phyloP scores from a whole-genome alignment of 2,113 vertebrate genomes.

The Sminthopsis crassicaudata region DNA sequence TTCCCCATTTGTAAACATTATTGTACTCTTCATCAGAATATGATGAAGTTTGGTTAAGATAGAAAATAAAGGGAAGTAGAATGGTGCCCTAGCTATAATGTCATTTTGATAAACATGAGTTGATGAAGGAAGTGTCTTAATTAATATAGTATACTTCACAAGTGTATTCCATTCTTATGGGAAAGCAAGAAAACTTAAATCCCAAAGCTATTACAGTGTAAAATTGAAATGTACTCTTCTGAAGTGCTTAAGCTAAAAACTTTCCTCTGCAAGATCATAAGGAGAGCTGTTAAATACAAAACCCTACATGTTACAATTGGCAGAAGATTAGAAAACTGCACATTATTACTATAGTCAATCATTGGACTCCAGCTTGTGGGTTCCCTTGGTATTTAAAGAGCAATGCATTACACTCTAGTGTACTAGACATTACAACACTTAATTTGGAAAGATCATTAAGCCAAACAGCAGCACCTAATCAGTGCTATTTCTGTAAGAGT shows the following conservation, averaged over 20 bases:
- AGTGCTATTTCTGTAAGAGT: conserved; percentile 25
- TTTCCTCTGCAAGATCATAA: conserved; percentile 47
- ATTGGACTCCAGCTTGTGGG: conserved; percentile 36
- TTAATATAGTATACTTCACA: neutral
- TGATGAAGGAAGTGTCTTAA: conserved; percentile 26
- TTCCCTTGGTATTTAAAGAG: conserved; percentile 40
- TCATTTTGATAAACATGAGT: conserved; percentile 4
- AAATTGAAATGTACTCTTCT: conserved; percentile 31
- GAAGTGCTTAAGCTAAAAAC: conserved; percentile 38
- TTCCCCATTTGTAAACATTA: neutral
- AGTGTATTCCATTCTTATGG: neutral
- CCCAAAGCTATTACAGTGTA: neutral
- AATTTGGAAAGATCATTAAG: conserved; percentile 54
- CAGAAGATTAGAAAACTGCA: conserved; percentile 44
- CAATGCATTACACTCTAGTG: neutral
- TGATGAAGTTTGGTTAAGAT: conserved; percentile 5
- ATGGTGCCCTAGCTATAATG: neutral
- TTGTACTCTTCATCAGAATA: neutral
- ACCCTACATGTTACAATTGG: neutral
- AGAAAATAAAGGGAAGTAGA: neutral
- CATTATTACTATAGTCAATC: conserved; percentile 19
- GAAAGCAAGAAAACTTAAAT: conserved; percentile 15
- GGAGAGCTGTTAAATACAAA: conserved; percentile 28
- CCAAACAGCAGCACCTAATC: conserved; percentile 16
- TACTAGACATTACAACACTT: conserved; percentile 5